These are phyloP conservation scores for Pygoscelis antarcticus DNA, from an alignment of 2,113 vertebrate species.

Conservation along the genomic window DNA sequence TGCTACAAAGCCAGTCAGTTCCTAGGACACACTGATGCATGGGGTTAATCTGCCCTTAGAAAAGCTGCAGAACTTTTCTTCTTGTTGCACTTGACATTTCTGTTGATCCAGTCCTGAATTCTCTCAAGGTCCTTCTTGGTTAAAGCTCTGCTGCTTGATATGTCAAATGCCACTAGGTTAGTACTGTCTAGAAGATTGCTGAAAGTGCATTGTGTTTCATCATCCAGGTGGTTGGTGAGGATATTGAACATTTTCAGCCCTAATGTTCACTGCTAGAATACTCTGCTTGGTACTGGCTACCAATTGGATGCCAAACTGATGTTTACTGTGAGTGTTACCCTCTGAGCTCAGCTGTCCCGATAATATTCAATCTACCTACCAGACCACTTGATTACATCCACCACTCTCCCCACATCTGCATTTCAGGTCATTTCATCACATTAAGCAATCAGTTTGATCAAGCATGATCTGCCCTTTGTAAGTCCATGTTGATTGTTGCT, in stretches of 20 bases:
- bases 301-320: neutral
- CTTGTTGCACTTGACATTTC: neutral
- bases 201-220: neutral
- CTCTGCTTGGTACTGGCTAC: neutral
- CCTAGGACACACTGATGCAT: neutral
- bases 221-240: neutral
- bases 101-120: neutral
- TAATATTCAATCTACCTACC: neutral
- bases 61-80: neutral
- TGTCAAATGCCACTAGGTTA: neutral
- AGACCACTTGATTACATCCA: slow-evolving; percentile 15
- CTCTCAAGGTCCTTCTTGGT: neutral
- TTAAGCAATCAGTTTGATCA: neutral
- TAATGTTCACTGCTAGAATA: neutral
- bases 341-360: neutral
- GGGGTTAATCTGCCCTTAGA: neutral
- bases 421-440: neutral
- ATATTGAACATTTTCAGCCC: neutral
- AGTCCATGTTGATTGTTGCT: neutral
- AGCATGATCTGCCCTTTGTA: neutral
- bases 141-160: neutral
- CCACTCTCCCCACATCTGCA: neutral
- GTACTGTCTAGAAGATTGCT: neutral
- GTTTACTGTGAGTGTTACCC: neutral
- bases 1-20: neutral